Evolutionary conservation across 2,113 vertebrate genomes (phyloP), one percentile per base, ranked within the genome.

Genomic region (Falcunculus frontatus): DNA sequence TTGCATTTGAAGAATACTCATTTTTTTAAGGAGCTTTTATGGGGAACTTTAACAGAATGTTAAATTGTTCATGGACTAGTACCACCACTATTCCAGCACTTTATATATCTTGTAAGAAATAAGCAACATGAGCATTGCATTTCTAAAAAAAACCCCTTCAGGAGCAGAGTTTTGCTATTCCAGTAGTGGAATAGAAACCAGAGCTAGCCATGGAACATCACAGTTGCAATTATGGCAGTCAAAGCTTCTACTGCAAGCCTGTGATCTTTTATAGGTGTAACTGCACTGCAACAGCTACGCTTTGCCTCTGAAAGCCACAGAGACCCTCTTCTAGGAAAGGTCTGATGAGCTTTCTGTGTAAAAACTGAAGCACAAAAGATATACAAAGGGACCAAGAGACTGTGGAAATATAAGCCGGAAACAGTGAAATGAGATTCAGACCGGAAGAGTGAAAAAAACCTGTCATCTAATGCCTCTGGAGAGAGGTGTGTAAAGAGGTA

Each of bases 401-500:
- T 78, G 88, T 10, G 80, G 67, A 93, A 88, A 73, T 70, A 39
- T 7, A 19, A 89, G 29, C 79, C 89, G 84, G 83, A 94, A 96
- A 63, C 13, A 27, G 25, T 76, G 35, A 87, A 91, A 90, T 52
- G 52, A 87, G 41, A 64, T 77, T 81, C 53, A 89, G 57, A 67
- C 46, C 81, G 26, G 59, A 91, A 79, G 14, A 76, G 39, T 55
- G 77, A 35, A 27, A 63, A 91, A 93, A 77, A 16, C 3, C 49
- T 37, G 35, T 59, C 53, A 82, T 60, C 50, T 83, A 64, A 52
- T 62, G 37, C 52, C 90, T 95, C 92, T 83, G 26, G 88, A 95
- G 81, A 72, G 46, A 85, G 32, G 50, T 60, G 17, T 11, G 13
- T 33, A 60, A 80, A 55, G 80, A 68, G 41, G 30, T 83, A 93